These are phyloP conservation scores for Entomobrya proxima DNA, from an alignment of 2,888 invertebrate species.

Conservation along the genomic window DNA sequence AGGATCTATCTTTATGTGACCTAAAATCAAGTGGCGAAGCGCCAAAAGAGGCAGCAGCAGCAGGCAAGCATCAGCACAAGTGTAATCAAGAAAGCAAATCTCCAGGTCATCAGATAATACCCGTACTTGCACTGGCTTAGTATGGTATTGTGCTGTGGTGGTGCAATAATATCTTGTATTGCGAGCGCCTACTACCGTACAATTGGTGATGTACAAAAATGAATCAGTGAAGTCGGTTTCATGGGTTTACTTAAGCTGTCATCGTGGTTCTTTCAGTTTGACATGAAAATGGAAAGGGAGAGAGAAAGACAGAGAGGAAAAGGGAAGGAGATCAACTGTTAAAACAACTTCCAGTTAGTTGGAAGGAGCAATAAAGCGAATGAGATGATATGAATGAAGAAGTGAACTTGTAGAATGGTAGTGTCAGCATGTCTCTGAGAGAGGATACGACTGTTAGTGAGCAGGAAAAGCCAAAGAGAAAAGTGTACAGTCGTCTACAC, in stretches of 20 bases:
- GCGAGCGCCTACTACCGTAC: neutral
- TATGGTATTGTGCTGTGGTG: neutral
- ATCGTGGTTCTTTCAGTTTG: slow-evolving; percentile 39
- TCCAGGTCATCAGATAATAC: slow-evolving; percentile 59
- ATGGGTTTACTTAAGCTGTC: slow-evolving; percentile 58
- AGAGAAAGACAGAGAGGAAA: neutral
- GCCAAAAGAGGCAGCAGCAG: slow-evolving; percentile 59
- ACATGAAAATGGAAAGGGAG: slow-evolving; percentile 25
- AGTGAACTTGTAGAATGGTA: slow-evolving; percentile 32
- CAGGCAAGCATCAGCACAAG: slow-evolving; percentile 35
- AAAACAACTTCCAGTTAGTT: slow-evolving; percentile 39
- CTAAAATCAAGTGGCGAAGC: slow-evolving; percentile 59
- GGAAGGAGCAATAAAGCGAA: slow-evolving; percentile 56
- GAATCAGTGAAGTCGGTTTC: slow-evolving; percentile 40
- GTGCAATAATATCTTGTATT: neutral
- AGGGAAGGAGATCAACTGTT: slow-evolving; percentile 39
- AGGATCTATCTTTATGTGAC: slow-evolving; percentile 59
- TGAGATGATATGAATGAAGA: slow-evolving; percentile 50
- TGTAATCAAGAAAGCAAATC: slow-evolving; percentile 60
- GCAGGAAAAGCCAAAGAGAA: slow-evolving; percentile 1
- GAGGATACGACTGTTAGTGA: slow-evolving; percentile 28
- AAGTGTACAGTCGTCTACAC: neutral
- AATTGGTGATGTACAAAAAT: slow-evolving; percentile 26
- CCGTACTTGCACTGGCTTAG: neutral
- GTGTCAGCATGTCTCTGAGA: neutral